phyloP scores from a whole-genome alignment of 1,140 invertebrate genomes.

The Aphaenogaster floridana region DNA sequence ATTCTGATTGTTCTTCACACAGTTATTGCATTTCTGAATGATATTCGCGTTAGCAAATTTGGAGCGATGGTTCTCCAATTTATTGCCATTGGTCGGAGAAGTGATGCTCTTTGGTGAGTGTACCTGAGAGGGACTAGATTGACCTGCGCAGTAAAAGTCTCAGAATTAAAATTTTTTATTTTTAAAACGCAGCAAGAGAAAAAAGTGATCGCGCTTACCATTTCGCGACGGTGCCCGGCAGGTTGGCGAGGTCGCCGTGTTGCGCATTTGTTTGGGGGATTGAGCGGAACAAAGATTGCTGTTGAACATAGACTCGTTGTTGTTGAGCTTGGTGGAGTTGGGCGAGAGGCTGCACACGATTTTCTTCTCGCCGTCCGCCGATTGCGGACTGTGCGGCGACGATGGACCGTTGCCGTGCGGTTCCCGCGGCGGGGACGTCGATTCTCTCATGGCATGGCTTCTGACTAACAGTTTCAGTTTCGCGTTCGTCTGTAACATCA shows the following conservation, averaged over 20 bases:
- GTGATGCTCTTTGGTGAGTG: constrained; percentile 80
- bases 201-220: constrained; percentile 67
- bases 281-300: constrained; percentile 82
- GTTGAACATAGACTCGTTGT: constrained; percentile 85
- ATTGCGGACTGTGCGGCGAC: constrained; percentile 82
- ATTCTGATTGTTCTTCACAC: constrained; percentile 84
- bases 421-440: constrained; percentile 93
- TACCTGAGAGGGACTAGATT: constrained; percentile 83
- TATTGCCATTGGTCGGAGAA: constrained; percentile 80
- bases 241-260: constrained; percentile 83
- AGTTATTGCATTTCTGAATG: constrained; percentile 84
- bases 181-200: background rate
- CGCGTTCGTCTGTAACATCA: constrained; percentile 88
- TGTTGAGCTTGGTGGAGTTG: constrained; percentile 80
- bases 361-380: constrained; percentile 79
- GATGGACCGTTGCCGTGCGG: constrained; percentile 86
- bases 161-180: background rate
- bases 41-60: constrained; percentile 75
- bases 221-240: constrained; percentile 83
- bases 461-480: constrained; percentile 95
- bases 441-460: constrained; percentile 96
- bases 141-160: constrained; percentile 70
- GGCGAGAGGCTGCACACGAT: constrained; percentile 76
- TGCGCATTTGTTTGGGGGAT: constrained; percentile 83
- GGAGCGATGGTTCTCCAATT: constrained; percentile 78